phyloP scores from a whole-genome alignment of 2,888 invertebrate genomes.

The Drosophila lacicola region DNA sequence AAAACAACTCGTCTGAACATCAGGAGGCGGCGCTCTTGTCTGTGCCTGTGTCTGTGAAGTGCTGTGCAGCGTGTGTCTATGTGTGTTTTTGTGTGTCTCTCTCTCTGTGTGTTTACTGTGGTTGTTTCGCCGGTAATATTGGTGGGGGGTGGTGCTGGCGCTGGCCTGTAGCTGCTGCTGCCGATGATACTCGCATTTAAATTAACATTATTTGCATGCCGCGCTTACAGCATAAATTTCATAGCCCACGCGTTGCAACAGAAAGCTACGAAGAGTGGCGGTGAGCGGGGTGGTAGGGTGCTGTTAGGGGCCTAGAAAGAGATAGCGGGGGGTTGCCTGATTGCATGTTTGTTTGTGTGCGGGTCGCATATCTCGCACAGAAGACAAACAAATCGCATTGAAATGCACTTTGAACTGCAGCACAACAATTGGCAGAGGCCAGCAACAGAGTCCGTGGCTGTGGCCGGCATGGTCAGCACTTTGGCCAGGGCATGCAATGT shows the following conservation, averaged over 20 bases:
- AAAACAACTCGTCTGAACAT: conserved; percentile 1
- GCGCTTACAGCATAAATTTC: conserved; percentile 75
- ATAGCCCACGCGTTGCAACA: conserved; percentile 37
- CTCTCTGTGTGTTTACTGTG: conserved; percentile 28
- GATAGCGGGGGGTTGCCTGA: background rate
- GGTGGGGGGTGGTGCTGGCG: conserved; percentile 14
- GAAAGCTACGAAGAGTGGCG: background rate
- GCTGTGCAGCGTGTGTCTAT: background rate
- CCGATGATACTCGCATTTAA: conserved; percentile 77
- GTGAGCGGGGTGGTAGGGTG: background rate
- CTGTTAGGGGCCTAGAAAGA: conserved; percentile 3
- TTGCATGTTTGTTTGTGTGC: background rate
- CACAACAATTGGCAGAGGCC: conserved; percentile 10
- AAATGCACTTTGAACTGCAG: conserved; percentile 53
- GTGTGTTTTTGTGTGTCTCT: conserved; percentile 1
- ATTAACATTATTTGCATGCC: conserved; percentile 78
- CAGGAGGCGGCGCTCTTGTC: conserved; percentile 2
- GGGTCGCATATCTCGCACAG: conserved; percentile 30
- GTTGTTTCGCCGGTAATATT: conserved; percentile 25
- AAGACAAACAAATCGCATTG: conserved; percentile 39
- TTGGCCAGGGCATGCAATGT: background rate
- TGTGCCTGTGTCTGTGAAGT: background rate
- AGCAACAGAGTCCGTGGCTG: background rate
- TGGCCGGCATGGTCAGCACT: background rate
- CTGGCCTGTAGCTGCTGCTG: conserved; percentile 38